Evolutionary conservation across 2,797 vertebrate species (phyloP), one percentile per base, ranked within the genome.

Genomic region (Myotis findleyi): DNA sequence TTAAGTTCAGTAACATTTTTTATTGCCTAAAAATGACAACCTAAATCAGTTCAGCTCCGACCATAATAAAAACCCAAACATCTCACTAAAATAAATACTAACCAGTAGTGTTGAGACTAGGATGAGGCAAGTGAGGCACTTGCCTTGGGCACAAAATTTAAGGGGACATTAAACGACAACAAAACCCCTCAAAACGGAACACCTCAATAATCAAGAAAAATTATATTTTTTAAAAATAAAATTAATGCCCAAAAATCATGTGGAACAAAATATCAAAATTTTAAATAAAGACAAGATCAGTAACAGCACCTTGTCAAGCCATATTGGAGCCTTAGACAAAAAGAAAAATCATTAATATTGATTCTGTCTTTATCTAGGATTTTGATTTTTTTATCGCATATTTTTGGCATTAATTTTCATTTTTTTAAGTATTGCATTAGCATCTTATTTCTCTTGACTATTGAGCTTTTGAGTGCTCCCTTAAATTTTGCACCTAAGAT

Each of bases 1-100:
- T 94, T 95, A 98, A 95, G 93, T 97, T 97, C 85, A 87, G 88
- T 97, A 96, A 98, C 87, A 93, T 97, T 96, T 96, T 98, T 98
- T 98, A 96, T 96, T 98, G 95, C 89, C 91, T 96, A 88, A 97
- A 97, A 95, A 96, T 91, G 94, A 96, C 93, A 96, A 97, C 87
- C 95, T 96, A 98, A 97, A 97, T 97, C 96, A 14, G 9, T 94
- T 96, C 80, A 49, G 91, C 88, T 92, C 87, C 95, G 75, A 96
- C 86, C 82, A 88, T 76, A 96, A 97, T 94, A 96, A 97, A 98
- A 98, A 96, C 95, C 85, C 76, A 82, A 80, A 73, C 68, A 89
- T 62, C 51, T 95, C 64, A 91, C 91, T 94, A 95, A 94, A 96
- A 97, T 97, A 97, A 97, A 97, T 97, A 97, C 92, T 90, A 89